Percentiles rank a stretch among this genome's conserved stretches.
These are phyloP conservation scores for Thymelicus acteon DNA, from an alignment of 2,888 invertebrate species.

Conservation along the genomic window DNA sequence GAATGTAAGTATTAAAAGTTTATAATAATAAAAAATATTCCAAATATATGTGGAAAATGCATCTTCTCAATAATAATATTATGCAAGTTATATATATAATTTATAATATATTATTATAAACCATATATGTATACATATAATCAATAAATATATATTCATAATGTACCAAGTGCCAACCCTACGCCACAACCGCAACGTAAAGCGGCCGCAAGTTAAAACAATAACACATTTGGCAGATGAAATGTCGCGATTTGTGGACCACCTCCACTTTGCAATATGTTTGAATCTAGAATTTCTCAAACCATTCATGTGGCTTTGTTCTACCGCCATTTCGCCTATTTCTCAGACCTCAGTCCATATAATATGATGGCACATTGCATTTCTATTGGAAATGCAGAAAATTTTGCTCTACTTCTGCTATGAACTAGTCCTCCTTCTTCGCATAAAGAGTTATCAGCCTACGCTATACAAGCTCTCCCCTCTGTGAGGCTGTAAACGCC, in stretches of 20 bases:
- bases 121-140: no score
- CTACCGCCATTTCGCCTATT: not conserved
- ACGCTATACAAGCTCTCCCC: no score
- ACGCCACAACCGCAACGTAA: conserved; percentile 45
- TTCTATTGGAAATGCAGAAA: not conserved
- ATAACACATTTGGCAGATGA: conserved; percentile 71
- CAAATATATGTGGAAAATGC: no score
- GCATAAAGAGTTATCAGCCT: no score
- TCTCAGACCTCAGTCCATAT: not conserved
- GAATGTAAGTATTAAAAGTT: no score
- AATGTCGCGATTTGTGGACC: conserved; percentile 57
- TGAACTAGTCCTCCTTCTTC: no score
- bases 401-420: not conserved
- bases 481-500: no score
- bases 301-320: conserved; percentile 28
- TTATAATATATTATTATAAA: no score
- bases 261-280: conserved; percentile 42
- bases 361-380: not conserved
- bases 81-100: no score
- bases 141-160: not conserved
- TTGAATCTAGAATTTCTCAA: conserved; percentile 43
- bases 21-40: no score
- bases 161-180: conserved; percentile 23
- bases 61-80: no score
- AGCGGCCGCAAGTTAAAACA: conserved; percentile 68